Conservation (phyloP, 2,888 invertebrate species). For the Tipula helvola region DNA sequence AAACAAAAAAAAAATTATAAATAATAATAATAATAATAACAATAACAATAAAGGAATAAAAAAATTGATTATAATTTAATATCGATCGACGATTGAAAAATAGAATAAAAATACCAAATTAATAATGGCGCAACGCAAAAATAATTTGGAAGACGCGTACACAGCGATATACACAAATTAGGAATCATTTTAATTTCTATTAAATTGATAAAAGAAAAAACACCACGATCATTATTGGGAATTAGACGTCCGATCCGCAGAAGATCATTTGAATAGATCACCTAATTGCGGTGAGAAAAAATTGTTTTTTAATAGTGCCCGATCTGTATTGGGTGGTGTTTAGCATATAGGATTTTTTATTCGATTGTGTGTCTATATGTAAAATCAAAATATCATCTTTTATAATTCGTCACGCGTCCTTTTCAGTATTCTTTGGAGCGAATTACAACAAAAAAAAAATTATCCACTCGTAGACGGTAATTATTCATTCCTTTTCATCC, state of each 20-base stretch:
- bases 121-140: neutral
- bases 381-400: slow-evolving; percentile 4
- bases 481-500: neutral
- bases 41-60: too few species aligned
- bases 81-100: neutral
- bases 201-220: neutral
- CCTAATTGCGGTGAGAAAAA: neutral
- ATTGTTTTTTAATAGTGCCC: neutral
- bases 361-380: neutral
- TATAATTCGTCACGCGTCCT: slow-evolving; percentile 4
- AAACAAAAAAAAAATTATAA: neutral
- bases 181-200: neutral
- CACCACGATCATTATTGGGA: neutral
- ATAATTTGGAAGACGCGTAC: neutral
- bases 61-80: neutral
- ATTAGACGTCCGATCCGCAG: neutral
- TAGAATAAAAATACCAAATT: neutral
- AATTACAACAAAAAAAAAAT: neutral
- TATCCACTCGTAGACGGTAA: neutral
- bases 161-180: neutral
- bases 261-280: neutral
- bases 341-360: neutral
- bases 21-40: neutral
- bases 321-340: neutral
- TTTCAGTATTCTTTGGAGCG: neutral